Evolutionary conservation across 1,140 invertebrate species (phyloP).

Genomic region (Drosophila prosaltans): DNA sequence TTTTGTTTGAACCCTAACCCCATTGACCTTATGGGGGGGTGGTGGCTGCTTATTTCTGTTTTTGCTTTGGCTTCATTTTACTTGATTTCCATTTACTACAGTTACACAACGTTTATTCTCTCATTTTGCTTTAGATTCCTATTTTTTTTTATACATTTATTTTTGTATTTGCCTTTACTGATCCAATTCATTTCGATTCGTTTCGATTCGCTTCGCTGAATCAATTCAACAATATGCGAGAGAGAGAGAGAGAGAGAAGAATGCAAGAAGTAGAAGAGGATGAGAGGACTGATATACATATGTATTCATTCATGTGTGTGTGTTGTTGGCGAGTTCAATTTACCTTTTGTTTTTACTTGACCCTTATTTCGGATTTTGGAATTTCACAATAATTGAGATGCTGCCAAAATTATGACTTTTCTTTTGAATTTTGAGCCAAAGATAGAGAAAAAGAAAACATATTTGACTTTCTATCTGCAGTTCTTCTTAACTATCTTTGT

Average conservation of each 20-base stretch:
- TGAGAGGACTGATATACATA: no score
- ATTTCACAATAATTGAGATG: conserved; percentile 5
- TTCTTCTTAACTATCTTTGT: not conserved
- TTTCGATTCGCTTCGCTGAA: not conserved
- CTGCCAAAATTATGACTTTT: not conserved
- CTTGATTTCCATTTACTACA: not conserved
- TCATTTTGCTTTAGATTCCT: not conserved
- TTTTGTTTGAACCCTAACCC: no score
- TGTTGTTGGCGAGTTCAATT: not conserved
- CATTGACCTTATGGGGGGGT: not conserved
- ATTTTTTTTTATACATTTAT: not conserved
- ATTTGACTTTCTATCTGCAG: no score
- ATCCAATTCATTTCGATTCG: conserved; percentile 1
- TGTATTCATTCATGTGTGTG: not conserved
- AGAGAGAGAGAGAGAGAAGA: no score
- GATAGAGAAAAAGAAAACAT: not conserved
- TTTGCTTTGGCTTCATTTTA: not conserved
- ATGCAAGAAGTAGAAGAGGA: no score
- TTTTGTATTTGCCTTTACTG: not conserved
- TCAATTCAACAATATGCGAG: not conserved
- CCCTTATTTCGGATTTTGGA: not conserved
- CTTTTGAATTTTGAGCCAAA: not conserved
- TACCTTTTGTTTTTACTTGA: not conserved
- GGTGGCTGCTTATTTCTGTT: not conserved
- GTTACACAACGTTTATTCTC: conserved; percentile 1